Percentiles rank a stretch among this genome's conserved stretches.
These are phyloP conservation scores for Buteo buteo DNA, from an alignment of 2,113 vertebrate genomes.

Conservation along the genomic window DNA sequence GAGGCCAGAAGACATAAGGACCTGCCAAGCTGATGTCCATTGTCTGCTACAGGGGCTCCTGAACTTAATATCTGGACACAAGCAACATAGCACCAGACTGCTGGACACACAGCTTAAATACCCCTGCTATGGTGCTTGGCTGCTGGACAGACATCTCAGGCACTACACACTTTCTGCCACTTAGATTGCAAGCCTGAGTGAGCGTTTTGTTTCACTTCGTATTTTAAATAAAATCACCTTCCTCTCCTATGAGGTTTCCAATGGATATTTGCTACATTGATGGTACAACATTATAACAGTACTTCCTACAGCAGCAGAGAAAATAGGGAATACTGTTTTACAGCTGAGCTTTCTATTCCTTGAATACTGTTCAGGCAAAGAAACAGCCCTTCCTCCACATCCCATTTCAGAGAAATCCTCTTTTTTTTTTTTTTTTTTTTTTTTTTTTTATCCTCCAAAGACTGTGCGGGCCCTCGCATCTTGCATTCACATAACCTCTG, in stretches of 20 bases:
- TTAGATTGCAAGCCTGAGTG: background rate
- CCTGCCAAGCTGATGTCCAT: background rate
- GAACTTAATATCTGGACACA: background rate
- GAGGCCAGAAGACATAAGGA: background rate
- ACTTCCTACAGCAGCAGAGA: background rate
- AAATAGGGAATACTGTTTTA: background rate
- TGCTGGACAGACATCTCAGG: background rate
- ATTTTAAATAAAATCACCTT: background rate
- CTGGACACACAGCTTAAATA: background rate
- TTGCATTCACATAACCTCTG: background rate
- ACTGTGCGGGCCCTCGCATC: background rate
- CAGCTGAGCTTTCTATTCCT: background rate
- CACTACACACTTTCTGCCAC: background rate
- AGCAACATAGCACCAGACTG: background rate
- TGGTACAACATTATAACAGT: background rate
- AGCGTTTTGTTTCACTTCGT: background rate
- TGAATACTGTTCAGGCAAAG: background rate
- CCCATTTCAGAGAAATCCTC: background rate
- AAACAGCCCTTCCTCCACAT: background rate
- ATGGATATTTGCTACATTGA: fast-evolving
- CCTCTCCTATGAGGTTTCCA: background rate
- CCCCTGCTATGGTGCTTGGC: background rate
- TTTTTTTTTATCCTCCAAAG: background rate
- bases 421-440: background rate
- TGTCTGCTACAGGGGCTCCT: background rate